These are phyloP conservation scores for Holacanthus passer DNA, from an alignment of 2,113 vertebrate genomes.

Conservation along the genomic window DNA sequence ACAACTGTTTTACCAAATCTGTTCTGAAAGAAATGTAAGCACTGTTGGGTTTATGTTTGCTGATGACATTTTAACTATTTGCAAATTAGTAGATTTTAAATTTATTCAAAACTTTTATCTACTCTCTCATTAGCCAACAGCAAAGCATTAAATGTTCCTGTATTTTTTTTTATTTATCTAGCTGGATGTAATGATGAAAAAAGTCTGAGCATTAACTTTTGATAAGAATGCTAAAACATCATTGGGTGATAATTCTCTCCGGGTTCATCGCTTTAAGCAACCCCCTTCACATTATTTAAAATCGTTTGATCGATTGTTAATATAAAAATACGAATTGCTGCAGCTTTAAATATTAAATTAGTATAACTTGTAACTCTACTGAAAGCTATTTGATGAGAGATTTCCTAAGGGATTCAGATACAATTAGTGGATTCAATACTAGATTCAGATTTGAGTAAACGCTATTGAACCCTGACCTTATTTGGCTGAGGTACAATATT, in stretches of 20 bases:
- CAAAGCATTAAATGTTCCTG: not conserved
- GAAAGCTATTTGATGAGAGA: not conserved
- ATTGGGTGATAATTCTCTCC: not conserved
- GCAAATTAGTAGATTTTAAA: not conserved
- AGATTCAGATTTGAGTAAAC: not conserved
- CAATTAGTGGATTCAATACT: not conserved
- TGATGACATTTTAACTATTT: not conserved
- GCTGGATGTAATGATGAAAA: not conserved
- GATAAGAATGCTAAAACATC: not conserved
- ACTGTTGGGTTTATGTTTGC: not conserved
- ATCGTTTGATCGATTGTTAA: not conserved
- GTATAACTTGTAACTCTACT: not conserved
- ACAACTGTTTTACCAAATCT: no score
- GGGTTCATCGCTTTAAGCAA: not conserved
- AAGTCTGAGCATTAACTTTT: no score
- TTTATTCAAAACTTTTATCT: not conserved
- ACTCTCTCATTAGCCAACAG: not conserved
- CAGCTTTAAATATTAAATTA: not conserved
- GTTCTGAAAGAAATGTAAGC: no score
- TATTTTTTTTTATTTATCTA: not conserved
- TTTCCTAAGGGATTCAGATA: not conserved
- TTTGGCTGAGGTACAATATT: not conserved
- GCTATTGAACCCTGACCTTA: not conserved
- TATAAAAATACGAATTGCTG: not conserved
- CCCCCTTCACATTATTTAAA: not conserved